phyloP scores from a whole-genome alignment of 2,888 invertebrate genomes.

The Eupithecia centaureata region DNA sequence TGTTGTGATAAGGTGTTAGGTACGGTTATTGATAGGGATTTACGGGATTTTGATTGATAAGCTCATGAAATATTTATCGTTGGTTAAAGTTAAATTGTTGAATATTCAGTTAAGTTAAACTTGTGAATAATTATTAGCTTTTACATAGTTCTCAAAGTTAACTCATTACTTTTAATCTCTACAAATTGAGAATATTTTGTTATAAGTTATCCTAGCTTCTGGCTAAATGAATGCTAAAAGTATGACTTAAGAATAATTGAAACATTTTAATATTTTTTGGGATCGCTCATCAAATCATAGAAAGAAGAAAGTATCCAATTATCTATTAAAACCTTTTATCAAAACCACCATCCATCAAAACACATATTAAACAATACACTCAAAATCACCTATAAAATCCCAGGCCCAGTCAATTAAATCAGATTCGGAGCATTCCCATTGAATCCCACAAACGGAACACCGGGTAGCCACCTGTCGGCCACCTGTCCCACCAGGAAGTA shows the following conservation, averaged over 20 bases:
- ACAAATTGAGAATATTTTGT: neutral
- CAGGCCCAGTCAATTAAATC: slow-evolving; percentile 38
- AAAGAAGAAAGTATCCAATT: neutral
- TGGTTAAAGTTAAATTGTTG: neutral
- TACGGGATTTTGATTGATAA: slow-evolving; percentile 5
- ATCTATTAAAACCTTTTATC: neutral
- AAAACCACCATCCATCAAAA: slow-evolving; percentile 3
- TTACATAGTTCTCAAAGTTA: too few species aligned
- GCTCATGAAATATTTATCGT: neutral
- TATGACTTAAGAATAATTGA: neutral
- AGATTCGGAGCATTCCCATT: slow-evolving; percentile 33
- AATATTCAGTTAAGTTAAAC: neutral
- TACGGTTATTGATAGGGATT: slow-evolving; percentile 24
- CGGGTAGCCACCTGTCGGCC: slow-evolving; percentile 35
- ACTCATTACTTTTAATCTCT: neutral
- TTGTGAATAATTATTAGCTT: neutral
- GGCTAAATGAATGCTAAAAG: neutral
- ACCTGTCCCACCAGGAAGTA: slow-evolving; percentile 39
- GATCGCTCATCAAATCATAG: neutral
- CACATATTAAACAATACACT: neutral
- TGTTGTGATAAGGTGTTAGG: slow-evolving; percentile 29
- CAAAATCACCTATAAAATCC: slow-evolving; percentile 13
- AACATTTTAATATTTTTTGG: neutral
- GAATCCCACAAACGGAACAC: slow-evolving; percentile 26
- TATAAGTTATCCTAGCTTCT: too few species aligned